Evolutionary conservation across 2,888 invertebrate genomes (phyloP), one percentile per base, ranked within the genome.

Genomic region (Lamellibrachia columna): DNA sequence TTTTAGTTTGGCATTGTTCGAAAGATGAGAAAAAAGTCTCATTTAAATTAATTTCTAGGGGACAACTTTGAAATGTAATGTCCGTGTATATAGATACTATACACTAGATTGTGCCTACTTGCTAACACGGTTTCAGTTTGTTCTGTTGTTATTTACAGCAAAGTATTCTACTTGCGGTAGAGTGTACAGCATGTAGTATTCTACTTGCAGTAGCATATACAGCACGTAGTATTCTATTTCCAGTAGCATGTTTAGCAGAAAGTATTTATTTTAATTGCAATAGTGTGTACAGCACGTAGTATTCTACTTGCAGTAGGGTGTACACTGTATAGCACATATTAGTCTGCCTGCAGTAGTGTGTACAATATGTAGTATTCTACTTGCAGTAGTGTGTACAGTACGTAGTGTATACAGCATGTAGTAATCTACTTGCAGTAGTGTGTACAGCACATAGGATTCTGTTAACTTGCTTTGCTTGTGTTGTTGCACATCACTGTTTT

Each of bases 211-310:
- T 75, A 75, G 22, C 1, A 22, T 60, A 4, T 60, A 60, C 60
- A 60, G 15, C 22, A 60, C 22, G 60, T 60, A 60, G 60, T 60
- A 60, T 60, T 60, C 60, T 60, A 60, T 15, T 60, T 60, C 22
- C 15, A 60, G 60, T 60, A 60, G 11, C 22, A 6, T 75, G 75
- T 75, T 22, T 22, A 75, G 75, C 75, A 75, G 22, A 22, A 22
- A 75, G 75, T 75, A 75, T 75, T 40, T 40, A 40, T 40, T 75
- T 22, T 75, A 75, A 6, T 75, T 75, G 75, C 75, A 75, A n/a
- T 75, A 75, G 75, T 75, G 75, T 75, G 75, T 75, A 75, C 75
- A 75, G 75, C 75, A 75, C 22, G 75, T 75, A 75, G 75, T 75
- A 75, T 75, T 75, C 75, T 75, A 75, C 75, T 75, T n/a, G 75